Conservation (phyloP, 2,113 vertebrate species). For the Etheostoma spectabile region DNA sequence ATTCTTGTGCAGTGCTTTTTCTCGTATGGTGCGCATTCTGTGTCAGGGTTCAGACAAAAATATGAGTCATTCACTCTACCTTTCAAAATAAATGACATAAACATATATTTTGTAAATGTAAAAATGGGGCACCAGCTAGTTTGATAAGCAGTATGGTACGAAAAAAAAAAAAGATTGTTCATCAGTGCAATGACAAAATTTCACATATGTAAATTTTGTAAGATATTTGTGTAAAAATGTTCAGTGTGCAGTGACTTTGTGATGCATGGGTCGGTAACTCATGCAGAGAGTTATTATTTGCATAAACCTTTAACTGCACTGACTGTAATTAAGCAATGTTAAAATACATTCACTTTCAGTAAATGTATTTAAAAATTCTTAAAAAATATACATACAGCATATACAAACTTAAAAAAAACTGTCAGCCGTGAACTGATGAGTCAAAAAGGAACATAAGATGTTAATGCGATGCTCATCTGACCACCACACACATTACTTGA, state of each 20-base stretch:
- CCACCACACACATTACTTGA: neutral
- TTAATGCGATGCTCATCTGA: neutral
- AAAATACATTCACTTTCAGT: neutral
- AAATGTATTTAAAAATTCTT: neutral
- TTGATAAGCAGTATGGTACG: neutral
- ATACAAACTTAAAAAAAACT: neutral
- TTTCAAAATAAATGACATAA: neutral
- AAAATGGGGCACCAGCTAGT: neutral
- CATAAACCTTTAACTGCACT: conserved; percentile 47
- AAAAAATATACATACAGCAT: neutral
- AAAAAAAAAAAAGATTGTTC: neutral
- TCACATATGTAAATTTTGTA: neutral
- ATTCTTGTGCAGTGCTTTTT: conserved; percentile 21
- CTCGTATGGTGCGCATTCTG: neutral
- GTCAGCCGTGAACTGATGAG: neutral
- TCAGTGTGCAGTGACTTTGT: conserved; percentile 14
- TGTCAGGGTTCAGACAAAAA: conserved; percentile 14
- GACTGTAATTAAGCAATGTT: conserved; percentile 1
- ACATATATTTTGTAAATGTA: neutral
- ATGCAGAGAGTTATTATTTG: conserved; percentile 42
- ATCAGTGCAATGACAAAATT: neutral
- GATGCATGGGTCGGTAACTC: conserved; percentile 8
- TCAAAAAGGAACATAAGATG: neutral
- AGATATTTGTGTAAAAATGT: conserved; percentile 18
- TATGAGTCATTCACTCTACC: neutral